Evolutionary conservation across 2,113 vertebrate species (phyloP).

Genomic region (Daphoenositta chrysoptera): DNA sequence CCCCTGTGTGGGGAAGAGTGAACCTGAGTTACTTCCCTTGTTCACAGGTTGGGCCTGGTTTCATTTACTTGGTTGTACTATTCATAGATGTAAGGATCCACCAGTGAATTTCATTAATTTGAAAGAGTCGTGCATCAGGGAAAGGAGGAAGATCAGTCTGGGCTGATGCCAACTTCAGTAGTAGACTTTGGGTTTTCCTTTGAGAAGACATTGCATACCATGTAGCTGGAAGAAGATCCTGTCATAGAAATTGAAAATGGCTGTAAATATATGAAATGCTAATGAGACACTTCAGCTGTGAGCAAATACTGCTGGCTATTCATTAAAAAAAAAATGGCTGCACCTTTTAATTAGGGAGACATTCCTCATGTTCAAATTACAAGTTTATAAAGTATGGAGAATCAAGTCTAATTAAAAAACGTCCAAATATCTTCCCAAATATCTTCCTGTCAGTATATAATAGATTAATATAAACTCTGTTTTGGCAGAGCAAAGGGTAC

Average conservation of each 20-base stretch:
- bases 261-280: neutral
- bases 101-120: neutral
- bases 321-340: neutral
- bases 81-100: neutral
- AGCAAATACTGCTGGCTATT: neutral
- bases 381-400: neutral
- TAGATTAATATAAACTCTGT: neutral
- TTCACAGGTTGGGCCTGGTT: neutral
- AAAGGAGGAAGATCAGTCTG: neutral
- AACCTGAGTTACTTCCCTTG: neutral
- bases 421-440: neutral
- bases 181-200: neutral
- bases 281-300: neutral
- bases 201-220: neutral
- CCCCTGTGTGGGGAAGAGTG: neutral
- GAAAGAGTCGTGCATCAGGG: neutral
- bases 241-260: neutral
- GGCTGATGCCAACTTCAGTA: neutral
- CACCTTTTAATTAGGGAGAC: neutral
- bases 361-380: neutral
- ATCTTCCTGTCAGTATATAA: neutral
- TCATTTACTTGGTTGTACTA: neutral
- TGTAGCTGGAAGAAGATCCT: neutral
- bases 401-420: neutral
- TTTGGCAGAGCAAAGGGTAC: neutral